Conservation (phyloP, 1,140 invertebrate species). For the Ceratosolen fusciceps region DNA sequence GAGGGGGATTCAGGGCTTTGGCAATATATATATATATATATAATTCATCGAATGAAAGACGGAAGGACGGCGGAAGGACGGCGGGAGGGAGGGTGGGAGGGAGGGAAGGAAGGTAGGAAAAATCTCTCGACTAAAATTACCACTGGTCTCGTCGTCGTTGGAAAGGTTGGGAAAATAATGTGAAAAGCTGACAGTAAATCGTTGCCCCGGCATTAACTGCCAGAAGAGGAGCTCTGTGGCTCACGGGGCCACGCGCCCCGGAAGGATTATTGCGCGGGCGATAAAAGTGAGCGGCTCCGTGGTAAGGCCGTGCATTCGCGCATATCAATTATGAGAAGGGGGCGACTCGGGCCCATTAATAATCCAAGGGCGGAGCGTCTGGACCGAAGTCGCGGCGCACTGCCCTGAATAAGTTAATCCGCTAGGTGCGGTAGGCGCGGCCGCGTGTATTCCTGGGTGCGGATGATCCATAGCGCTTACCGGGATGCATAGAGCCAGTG, state of each 20-base stretch:
- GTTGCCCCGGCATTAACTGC: constrained; percentile 27
- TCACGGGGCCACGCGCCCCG: no score
- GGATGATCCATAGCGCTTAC: constrained; percentile 4
- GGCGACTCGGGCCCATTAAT: constrained; percentile 63
- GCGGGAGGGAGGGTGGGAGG: no score
- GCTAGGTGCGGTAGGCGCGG: constrained; percentile 4
- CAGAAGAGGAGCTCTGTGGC: no score
- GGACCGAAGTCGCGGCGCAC: constrained; percentile 58
- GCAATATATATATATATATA: no score
- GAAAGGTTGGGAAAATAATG: constrained; percentile 21
- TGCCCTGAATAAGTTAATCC: constrained; percentile 65
- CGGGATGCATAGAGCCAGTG: constrained; percentile 17
- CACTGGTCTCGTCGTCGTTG: not conserved
- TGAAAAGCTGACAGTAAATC: constrained; percentile 40
- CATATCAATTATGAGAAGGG: constrained; percentile 63
- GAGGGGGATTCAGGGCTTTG: no score
- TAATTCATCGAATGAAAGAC: no score
- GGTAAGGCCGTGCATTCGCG: constrained; percentile 36
- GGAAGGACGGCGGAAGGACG: no score
- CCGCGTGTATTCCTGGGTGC: constrained; percentile 30
- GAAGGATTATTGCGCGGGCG: not conserved
- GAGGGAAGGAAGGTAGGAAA: not conserved
- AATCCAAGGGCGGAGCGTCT: constrained; percentile 65
- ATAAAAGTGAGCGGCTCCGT: constrained; percentile 42
- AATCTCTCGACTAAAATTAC: constrained; percentile 21